phyloP scores from a whole-genome alignment of 2,888 invertebrate species.

The Microctonus hyperodae region DNA sequence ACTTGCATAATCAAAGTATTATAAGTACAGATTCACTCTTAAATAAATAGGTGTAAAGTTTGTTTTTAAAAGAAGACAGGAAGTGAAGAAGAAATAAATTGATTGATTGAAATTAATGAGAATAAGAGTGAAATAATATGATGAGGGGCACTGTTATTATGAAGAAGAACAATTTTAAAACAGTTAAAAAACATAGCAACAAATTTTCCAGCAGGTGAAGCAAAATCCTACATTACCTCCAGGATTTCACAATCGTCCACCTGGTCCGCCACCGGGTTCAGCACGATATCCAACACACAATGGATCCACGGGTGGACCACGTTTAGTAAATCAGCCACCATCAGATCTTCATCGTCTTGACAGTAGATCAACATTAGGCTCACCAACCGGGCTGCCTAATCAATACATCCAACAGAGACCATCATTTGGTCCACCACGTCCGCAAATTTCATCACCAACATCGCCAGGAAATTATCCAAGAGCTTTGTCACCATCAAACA shows the following conservation, averaged over 20 bases:
- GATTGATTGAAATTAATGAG: too few species aligned
- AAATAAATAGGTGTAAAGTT: too few species aligned
- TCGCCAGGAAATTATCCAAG: conserved; percentile 35
- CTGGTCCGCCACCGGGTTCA: conserved; percentile 45
- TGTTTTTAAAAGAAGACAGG: too few species aligned
- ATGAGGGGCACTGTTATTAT: too few species aligned
- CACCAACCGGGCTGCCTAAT: conserved; percentile 31
- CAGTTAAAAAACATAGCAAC: background rate
- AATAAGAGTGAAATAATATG: too few species aligned
- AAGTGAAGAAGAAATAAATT: too few species aligned
- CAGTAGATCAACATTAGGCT: conserved; percentile 63
- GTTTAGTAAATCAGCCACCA: conserved; percentile 66
- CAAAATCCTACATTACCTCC: conserved; percentile 42
- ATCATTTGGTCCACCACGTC: conserved; percentile 35
- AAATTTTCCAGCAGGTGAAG: conserved; percentile 47
- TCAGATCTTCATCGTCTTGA: conserved; percentile 65
- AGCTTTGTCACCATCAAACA: conserved; percentile 31
- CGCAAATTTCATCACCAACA: conserved; percentile 29
- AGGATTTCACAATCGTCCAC: conserved; percentile 49
- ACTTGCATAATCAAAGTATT: too few species aligned
- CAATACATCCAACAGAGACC: conserved; percentile 34
- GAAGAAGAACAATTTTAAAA: background rate
- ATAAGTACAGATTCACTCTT: too few species aligned
- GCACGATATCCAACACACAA: conserved; percentile 51
- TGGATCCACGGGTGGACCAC: conserved; percentile 62